Base-by-base conservation (phyloP, 2,888 invertebrate species). In the Penaeus monodon region DNA sequence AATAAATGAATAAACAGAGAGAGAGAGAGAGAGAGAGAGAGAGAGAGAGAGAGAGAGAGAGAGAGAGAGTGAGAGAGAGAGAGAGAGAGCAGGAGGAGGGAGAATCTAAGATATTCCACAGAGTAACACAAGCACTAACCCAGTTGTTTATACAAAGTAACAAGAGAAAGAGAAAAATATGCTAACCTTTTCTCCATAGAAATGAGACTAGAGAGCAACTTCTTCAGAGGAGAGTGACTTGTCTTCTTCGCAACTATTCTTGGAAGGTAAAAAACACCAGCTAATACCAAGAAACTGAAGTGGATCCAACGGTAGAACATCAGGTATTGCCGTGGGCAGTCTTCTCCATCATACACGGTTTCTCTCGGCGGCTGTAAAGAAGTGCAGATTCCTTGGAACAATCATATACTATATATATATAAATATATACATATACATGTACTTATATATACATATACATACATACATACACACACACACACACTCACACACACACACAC, bases 241-340 rank as follows among this genome's bases (percentile, higher is more conserved):
- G 63, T 27, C 38, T 33, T 81, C 64, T 86, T 86, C 14, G 82
- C 81, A 70, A 86, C 8, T 6, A 86, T 63, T 27, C 86, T 57
- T 68, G 86, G 86, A 70, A 86, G 57, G 38, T 86, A 86, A 29
- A 68, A 82, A 8, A 82, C 1, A 14, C 68, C 44, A 27, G 81
- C 33, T 2, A 82, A 10, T 17, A 82, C 27, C 27, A 86, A 17
- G 33, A 86, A 86, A 38, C 73, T 33, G 64, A 27, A 68, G 64
- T 77, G 70, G 17, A 82, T 66, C 86, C 86, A 86, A 22, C 86
- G 86, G 27, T 86, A 86, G 22, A 86, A 86, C 24, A 86, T n/a
- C 68, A 86, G 49, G 81, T 86, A 86, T n/a, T 70, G 81, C 2
- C 86, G 81, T 4, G 66, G 44, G 38, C 74, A 70, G 24, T 29